These are phyloP conservation scores for Callimico goeldii DNA, from an alignment of 2,797 vertebrate species.

Conservation along the genomic window DNA sequence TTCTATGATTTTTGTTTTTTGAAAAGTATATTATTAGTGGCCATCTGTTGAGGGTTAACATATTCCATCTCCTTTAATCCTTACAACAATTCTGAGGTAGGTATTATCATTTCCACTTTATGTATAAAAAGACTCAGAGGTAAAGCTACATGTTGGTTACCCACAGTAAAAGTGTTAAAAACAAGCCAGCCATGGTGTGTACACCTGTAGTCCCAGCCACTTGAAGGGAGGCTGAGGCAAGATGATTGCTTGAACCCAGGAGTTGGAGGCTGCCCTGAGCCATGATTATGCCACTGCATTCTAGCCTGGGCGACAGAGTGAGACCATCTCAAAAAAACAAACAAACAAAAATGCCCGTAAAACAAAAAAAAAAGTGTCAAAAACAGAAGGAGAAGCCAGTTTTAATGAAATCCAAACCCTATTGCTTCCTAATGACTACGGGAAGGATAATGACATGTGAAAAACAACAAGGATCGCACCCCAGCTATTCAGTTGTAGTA, in stretches of 20 bases:
- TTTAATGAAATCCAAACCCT: not conserved
- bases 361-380: not conserved
- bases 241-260: no score
- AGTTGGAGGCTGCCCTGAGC: not conserved
- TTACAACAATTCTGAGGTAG: not conserved
- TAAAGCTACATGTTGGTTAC: not conserved
- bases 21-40: not conserved
- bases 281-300: not conserved
- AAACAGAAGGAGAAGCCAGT: constrained; percentile 2
- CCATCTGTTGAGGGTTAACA: not conserved
- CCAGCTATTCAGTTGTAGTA: not conserved
- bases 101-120: not conserved
- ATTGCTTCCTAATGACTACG: not conserved
- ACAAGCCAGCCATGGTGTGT: no score
- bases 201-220: no score
- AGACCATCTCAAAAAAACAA: no score
- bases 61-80: not conserved
- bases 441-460: not conserved
- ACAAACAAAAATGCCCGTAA: not conserved
- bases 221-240: no score
- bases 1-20: constrained; percentile 36
- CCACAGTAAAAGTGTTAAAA: not conserved
- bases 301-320: not conserved
- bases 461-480: not conserved
- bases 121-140: not conserved